A percentile compares a stretch with the other conserved stretches of the same genome.
Conservation (phyloP, 1,140 invertebrate species). For the Oscheius sp. region DNA sequence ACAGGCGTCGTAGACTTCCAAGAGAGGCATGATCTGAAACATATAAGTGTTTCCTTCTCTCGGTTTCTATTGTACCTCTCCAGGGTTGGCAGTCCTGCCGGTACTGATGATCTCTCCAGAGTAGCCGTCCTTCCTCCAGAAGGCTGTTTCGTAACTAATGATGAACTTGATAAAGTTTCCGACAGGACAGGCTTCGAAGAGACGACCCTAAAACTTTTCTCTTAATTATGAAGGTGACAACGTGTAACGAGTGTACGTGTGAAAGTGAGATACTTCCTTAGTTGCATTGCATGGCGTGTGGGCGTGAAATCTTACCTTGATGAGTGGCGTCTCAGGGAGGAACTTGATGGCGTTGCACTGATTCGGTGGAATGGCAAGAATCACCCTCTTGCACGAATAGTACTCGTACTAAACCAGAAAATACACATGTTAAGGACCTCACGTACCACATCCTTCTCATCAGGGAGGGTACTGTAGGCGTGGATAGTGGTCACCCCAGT, state of each 20-base stretch:
- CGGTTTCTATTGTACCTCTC: too few relatives aligned
- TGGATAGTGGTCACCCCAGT: not conserved
- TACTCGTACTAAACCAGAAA: slow-evolving; percentile 11
- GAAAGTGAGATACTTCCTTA: not conserved
- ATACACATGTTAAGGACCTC: too few relatives aligned
- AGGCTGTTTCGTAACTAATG: slow-evolving; percentile 34
- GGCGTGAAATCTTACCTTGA: slow-evolving; percentile 3
- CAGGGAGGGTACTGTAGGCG: slow-evolving; percentile 3
- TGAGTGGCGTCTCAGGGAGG: slow-evolving; percentile 5
- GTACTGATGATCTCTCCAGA: slow-evolving; percentile 35
- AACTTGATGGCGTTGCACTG: slow-evolving; percentile 16
- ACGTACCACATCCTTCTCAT: slow-evolving; percentile 17
- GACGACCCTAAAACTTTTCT: not conserved
- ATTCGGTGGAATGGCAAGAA: slow-evolving; percentile 36
- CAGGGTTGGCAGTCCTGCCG: slow-evolving; percentile 15
- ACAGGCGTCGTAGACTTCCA: slow-evolving; percentile 28
- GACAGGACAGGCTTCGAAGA: slow-evolving; percentile 17
- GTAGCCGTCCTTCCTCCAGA: slow-evolving; percentile 36
- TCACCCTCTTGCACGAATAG: slow-evolving; percentile 25
- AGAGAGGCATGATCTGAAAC: slow-evolving; percentile 22
- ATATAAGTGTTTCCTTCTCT: too few relatives aligned
- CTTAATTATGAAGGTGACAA: not conserved
- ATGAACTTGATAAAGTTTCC: slow-evolving; percentile 39
- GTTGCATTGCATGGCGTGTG: not conserved
- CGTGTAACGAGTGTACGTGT: not conserved